Base-by-base conservation (phyloP, 2,797 vertebrate genomes). In the Trachurus trachurus region DNA sequence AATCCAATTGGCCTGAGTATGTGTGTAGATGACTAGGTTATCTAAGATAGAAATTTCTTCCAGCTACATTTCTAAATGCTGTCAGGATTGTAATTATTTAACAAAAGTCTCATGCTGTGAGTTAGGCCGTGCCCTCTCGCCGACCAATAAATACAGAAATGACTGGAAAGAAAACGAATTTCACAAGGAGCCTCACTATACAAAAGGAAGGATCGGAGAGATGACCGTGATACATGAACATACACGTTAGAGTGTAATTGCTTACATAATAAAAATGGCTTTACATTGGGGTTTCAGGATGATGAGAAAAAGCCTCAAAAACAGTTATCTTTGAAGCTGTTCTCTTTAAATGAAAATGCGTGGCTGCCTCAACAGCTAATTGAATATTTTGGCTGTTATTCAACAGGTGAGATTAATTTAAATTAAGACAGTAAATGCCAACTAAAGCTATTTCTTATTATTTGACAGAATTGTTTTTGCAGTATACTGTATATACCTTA, bases 41-140 rank as follows among this genome's bases (percentile, higher is more conserved):
- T 85, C 78, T 78, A 68, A 72, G 86, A 81, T 58, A 81, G 61
- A 12, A 58, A 58, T 70, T 82, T 83, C 31, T 59, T 44, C 31
- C 44, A 57, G 39, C 66, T 62, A 49, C 61, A 71, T 61, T 60
- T 37, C 58, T 68, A 74, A 84, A 91, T 90, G 88, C 84, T 88
- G 85, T 90, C 89, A 89, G 71, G 53, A 67, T 67, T 84, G 70
- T 85, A 89, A 90, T 92, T 91, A 89, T 84, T 65, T 56, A 88
- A 88, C 83, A 87, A 75, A 65, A 66, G 72, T 66, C 39, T 81
- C 86, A 60, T 39, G 85, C 80, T 89, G 89, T 49, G 81, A 66
- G 49, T 45, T 7, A 83, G 67, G 74, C 45, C 16, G 3, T 52
- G 74, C 61, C 66, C 73, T 74, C 73, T 87, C 80, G 77, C 72